Percentiles rank a stretch among this genome's conserved stretches.
Evolutionary conservation across 2,113 vertebrate genomes (phyloP).

Genomic region (Pseudorasbora parva): DNA sequence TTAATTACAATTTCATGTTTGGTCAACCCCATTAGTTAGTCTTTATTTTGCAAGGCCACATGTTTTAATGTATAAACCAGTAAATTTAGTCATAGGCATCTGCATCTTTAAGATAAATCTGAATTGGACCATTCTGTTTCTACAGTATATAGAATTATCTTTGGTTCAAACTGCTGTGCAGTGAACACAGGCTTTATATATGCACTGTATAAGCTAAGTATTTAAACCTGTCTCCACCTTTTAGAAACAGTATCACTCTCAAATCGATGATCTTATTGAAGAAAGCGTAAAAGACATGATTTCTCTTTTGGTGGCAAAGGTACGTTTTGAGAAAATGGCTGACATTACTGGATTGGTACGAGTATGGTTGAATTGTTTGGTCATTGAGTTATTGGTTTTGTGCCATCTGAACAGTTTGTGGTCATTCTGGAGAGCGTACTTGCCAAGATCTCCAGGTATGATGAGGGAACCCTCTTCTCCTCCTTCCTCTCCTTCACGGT

Average conservation of each 20-base stretch:
- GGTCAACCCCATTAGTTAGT: not conserved
- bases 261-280: constrained; percentile 98
- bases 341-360: not conserved
- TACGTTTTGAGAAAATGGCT: constrained; percentile 64
- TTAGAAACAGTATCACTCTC: constrained; percentile 96
- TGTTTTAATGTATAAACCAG: not conserved
- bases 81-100: not conserved
- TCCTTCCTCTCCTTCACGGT: constrained; percentile 99
- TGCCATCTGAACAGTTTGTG: constrained; percentile 82
- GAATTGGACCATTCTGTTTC: not conserved
- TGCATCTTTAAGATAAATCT: not conserved
- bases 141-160: not conserved
- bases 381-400: constrained; percentile 36
- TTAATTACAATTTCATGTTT: not conserved
- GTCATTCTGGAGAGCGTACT: constrained; percentile 95
- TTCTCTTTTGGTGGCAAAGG: constrained; percentile 96
- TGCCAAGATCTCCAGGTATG: constrained; percentile 98
- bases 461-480: constrained; percentile 98
- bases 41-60: not conserved
- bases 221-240: constrained; percentile 25
- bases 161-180: not conserved
- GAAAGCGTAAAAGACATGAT: constrained; percentile 99
- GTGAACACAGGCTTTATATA: not conserved
- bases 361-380: not conserved
- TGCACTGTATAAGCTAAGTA: not conserved